These are phyloP conservation scores for Heliconius hortense DNA, from an alignment of 2,888 invertebrate genomes.

Conservation along the genomic window DNA sequence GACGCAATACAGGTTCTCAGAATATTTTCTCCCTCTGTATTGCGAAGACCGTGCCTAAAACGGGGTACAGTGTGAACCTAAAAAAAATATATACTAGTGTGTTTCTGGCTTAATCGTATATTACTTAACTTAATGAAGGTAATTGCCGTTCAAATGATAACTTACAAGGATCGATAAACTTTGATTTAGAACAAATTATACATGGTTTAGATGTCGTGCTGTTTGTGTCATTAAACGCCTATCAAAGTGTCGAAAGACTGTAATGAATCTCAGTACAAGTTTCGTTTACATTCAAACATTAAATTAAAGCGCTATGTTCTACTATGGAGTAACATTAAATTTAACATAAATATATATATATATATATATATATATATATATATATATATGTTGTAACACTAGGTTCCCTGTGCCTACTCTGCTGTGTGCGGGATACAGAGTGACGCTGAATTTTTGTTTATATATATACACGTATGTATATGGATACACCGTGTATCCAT, in stretches of 20 bases:
- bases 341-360: no score
- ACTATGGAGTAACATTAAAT: background rate
- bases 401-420: no score
- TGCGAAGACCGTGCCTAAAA: no score
- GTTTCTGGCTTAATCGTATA: slow-evolving; percentile 10
- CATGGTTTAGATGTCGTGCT: slow-evolving; percentile 23
- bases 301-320: slow-evolving; percentile 1
- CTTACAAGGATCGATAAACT: slow-evolving; percentile 22
- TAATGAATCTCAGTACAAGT: slow-evolving; percentile 27
- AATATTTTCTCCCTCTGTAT: no score
- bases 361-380: background rate
- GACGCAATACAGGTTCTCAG: no score
- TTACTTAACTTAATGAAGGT: slow-evolving; percentile 18
- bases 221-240: slow-evolving; percentile 29
- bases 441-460: no score
- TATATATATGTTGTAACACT: no score
- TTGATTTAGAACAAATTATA: slow-evolving; percentile 30
- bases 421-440: no score
- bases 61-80: background rate
- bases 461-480: background rate
- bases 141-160: slow-evolving; percentile 27
- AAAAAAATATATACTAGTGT: background rate
- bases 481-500: no score
- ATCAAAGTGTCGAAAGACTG: slow-evolving; percentile 30
- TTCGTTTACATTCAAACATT: slow-evolving; percentile 15